phyloP scores from a whole-genome alignment of 2,113 vertebrate species.

The Nibea coibor region DNA sequence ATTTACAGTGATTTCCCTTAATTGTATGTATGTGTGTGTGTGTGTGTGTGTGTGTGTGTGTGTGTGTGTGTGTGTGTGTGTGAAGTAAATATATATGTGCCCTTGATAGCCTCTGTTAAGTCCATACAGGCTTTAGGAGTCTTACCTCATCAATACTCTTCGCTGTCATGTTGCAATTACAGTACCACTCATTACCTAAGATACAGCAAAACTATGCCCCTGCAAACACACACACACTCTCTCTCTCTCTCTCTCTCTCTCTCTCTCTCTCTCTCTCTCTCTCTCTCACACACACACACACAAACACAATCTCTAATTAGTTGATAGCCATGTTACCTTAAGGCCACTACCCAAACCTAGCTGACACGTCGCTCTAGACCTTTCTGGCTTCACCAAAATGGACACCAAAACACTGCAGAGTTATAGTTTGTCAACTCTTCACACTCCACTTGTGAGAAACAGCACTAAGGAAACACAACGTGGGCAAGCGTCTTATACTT shows the following conservation, averaged over 20 bases:
- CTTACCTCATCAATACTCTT: conserved; percentile 32
- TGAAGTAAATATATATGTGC: conserved; percentile 50
- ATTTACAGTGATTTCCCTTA: conserved; percentile 67
- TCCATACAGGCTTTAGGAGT: conserved; percentile 47
- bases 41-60: conserved; percentile 22
- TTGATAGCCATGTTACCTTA: conserved; percentile 94
- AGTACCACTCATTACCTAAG: conserved; percentile 36
- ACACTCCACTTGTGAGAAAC: conserved; percentile 40
- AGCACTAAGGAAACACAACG: conserved; percentile 61
- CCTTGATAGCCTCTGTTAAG: conserved; percentile 47
- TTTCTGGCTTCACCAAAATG: conserved; percentile 30
- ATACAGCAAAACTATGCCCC: conserved; percentile 45
- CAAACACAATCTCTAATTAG: conserved; percentile 80
- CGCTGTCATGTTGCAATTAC: conserved; percentile 24
- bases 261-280: not conserved
- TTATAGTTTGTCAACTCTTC: conserved; percentile 33
- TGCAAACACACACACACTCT: not conserved
- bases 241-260: conserved; percentile 5
- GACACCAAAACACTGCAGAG: conserved; percentile 39
- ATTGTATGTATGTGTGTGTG: conserved; percentile 43
- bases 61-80: conserved; percentile 4
- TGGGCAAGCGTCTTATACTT: conserved; percentile 46
- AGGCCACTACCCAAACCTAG: conserved; percentile 91
- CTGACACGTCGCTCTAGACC: conserved; percentile 56
- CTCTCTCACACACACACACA: conserved; percentile 41